phyloP scores from a whole-genome alignment of 1,140 invertebrate genomes.

The Rhynchophorus ferrugineus region DNA sequence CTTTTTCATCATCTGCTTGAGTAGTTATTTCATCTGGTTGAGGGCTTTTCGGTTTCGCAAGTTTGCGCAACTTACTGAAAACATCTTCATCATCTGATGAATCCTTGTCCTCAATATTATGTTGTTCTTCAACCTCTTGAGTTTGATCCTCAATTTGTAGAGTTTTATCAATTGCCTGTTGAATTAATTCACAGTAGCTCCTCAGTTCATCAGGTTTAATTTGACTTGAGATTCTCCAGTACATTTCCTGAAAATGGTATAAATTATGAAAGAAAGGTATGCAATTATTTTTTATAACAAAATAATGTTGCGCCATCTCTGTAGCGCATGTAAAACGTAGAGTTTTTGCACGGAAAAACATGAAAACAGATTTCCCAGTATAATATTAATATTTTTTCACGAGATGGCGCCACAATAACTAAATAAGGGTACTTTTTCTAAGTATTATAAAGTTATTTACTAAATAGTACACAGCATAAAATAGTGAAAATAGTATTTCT shows the following conservation, averaged over 20 bases:
- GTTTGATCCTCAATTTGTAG: slow-evolving; percentile 29
- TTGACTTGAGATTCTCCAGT: slow-evolving; percentile 53
- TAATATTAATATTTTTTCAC: too few relatives aligned
- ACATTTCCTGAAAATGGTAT: slow-evolving; percentile 43
- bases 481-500: too few relatives aligned
- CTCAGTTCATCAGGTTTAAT: slow-evolving; percentile 43
- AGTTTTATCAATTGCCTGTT: slow-evolving; percentile 42
- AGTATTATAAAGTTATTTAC: not conserved
- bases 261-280: too few relatives aligned
- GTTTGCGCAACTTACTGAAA: slow-evolving; percentile 33
- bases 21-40: not conserved
- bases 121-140: slow-evolving; percentile 11
- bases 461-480: too few relatives aligned
- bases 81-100: slow-evolving; percentile 33
- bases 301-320: too few relatives aligned
- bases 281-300: too few relatives aligned
- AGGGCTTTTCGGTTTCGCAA: slow-evolving; percentile 17
- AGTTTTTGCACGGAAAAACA: too few relatives aligned
- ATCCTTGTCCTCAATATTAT: slow-evolving; percentile 10
- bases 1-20: slow-evolving; percentile 3
- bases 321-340: too few relatives aligned
- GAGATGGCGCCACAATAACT: too few relatives aligned
- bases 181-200: slow-evolving; percentile 41
- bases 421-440: not conserved
- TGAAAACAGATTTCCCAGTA: too few relatives aligned